Percentiles rank a stretch among this genome's conserved stretches.
phyloP scores from a whole-genome alignment of 2,113 vertebrate species.

The Notothenia rossii region DNA sequence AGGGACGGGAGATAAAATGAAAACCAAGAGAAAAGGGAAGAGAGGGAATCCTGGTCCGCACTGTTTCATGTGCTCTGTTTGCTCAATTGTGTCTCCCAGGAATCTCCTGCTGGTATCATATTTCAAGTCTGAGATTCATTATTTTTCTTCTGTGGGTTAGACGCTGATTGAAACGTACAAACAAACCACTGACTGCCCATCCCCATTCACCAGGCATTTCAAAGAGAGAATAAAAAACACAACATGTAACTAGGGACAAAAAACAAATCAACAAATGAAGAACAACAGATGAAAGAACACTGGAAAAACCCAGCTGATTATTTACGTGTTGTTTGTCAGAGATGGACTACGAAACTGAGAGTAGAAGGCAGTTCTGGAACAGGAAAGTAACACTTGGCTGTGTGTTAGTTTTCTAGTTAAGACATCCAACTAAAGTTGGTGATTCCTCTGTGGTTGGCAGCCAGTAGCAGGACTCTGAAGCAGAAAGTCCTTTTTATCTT shows the following conservation, averaged over 20 bases:
- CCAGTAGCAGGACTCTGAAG: constrained; percentile 51
- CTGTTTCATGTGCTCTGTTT: constrained; percentile 32
- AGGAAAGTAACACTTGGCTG: not conserved
- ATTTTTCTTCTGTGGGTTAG: constrained; percentile 29
- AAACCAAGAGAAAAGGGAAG: constrained; percentile 31
- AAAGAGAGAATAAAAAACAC: constrained; percentile 17
- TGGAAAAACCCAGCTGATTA: not conserved
- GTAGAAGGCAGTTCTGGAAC: not conserved
- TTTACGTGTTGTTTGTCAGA: constrained; percentile 8
- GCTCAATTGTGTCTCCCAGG: constrained; percentile 44
- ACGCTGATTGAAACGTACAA: constrained; percentile 42
- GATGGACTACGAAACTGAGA: not conserved
- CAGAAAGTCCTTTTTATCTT: constrained; percentile 66
- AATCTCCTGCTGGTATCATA: constrained; percentile 53
- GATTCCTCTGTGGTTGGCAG: constrained; percentile 40
- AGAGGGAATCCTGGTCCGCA: constrained; percentile 16
- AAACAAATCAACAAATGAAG: not conserved
- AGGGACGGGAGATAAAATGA: constrained; percentile 31
- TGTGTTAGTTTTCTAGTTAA: constrained; percentile 28
- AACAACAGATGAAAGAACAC: not conserved
- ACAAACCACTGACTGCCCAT: not conserved
- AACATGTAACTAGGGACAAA: not conserved
- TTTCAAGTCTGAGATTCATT: constrained; percentile 39
- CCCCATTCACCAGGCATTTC: not conserved
- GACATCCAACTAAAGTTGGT: constrained; percentile 30